Percentiles rank a stretch among this genome's conserved stretches.
Conservation (phyloP, 37 sponge, comb jelly and placozoan species). For the Hormiphora californensis region DNA sequence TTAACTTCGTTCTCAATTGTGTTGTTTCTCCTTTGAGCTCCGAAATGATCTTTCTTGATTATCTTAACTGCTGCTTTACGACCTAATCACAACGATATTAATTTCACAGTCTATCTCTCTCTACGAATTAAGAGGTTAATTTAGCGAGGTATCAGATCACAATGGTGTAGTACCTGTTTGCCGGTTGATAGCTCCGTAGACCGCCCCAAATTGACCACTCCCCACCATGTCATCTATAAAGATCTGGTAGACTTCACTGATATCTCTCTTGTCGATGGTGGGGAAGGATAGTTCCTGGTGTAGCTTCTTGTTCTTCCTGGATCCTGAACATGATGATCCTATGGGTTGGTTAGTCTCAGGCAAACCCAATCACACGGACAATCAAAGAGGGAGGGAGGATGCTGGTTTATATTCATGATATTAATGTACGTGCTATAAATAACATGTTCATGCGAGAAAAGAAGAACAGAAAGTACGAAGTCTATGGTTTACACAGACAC, state of each 20-base stretch:
- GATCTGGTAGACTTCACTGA: conserved; percentile 88
- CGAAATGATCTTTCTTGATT: conserved; percentile 37
- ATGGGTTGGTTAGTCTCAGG: neutral
- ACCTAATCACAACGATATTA: neutral
- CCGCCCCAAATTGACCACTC: conserved; percentile 98
- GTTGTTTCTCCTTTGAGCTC: neutral
- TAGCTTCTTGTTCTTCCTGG: conserved; percentile 13
- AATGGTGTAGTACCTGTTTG: neutral
- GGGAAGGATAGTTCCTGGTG: neutral
- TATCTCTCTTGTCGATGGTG: conserved; percentile 57
- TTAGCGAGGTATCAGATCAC: too few species aligned
- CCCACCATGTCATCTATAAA: conserved; percentile 87
- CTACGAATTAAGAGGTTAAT: too few species aligned
- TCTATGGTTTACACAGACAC: too few species aligned
- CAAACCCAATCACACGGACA: too few species aligned
- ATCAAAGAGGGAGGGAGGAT: too few species aligned
- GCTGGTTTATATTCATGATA: too few species aligned
- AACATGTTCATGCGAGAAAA: too few species aligned
- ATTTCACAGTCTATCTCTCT: neutral
- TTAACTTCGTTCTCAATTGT: conserved; percentile 39
- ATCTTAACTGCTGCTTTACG: conserved; percentile 24
- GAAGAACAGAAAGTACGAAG: too few species aligned
- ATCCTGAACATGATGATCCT: conserved; percentile 25
- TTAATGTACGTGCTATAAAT: too few species aligned
- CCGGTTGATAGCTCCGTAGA: conserved; percentile 70